These are phyloP conservation scores for Spilosoma lubricipeda DNA, from an alignment of 2,888 invertebrate species.

Conservation along the genomic window DNA sequence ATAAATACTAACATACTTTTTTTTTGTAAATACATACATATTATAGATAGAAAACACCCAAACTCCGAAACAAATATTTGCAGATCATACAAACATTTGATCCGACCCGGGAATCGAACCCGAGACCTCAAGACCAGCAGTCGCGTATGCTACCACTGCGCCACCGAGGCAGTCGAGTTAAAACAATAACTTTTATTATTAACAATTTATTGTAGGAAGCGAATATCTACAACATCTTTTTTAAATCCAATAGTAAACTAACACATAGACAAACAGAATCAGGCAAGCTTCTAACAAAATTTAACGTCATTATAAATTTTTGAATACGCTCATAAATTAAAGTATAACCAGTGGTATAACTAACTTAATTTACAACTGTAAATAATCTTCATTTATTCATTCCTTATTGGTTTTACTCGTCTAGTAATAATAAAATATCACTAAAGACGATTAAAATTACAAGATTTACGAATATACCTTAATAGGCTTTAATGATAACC, in stretches of 20 bases:
- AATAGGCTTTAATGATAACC: conserved; percentile 15
- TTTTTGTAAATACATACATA: too few relatives aligned
- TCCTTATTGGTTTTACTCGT: background rate
- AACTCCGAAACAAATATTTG: too few relatives aligned
- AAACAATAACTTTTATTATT: too few relatives aligned
- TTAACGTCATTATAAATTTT: background rate
- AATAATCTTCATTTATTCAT: background rate
- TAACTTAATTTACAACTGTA: background rate
- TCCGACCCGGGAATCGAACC: too few relatives aligned
- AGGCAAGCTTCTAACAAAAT: background rate
- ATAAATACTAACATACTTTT: too few relatives aligned
- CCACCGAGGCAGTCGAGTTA: too few relatives aligned
- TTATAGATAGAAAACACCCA: too few relatives aligned
- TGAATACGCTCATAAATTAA: background rate
- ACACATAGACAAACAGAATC: background rate
- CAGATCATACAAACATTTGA: too few relatives aligned
- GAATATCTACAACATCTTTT: background rate
- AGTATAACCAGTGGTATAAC: background rate
- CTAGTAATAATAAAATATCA: conserved; percentile 1
- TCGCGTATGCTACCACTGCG: too few relatives aligned
- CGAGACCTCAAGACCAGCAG: too few relatives aligned
- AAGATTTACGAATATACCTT: conserved; percentile 10
- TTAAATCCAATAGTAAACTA: background rate
- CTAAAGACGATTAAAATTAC: background rate
- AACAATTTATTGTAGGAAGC: background rate